A percentile compares a stretch with the other conserved stretches of the same genome.
Conservation (phyloP, 1,140 invertebrate genomes). For the Saccostrea cuccullata region DNA sequence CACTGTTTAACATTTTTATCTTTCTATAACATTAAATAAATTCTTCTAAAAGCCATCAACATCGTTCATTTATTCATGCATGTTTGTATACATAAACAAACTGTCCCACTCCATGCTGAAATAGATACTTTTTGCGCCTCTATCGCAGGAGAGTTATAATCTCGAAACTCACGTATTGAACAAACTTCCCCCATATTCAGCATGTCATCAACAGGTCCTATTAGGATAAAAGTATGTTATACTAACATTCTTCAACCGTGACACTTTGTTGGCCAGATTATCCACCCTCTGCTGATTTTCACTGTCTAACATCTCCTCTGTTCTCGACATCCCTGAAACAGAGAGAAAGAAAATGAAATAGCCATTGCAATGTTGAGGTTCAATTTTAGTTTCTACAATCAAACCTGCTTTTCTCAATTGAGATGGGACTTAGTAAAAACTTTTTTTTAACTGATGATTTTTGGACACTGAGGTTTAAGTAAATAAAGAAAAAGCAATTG, state of each 20-base stretch:
- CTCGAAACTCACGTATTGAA: no score
- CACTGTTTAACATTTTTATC: no score
- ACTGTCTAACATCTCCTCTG: slow-evolving; percentile 73
- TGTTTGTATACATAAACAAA: no score
- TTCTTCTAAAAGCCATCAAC: no score
- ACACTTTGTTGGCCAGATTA: slow-evolving; percentile 72
- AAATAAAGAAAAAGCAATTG: background rate
- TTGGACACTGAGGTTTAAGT: background rate
- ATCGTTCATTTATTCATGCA: no score
- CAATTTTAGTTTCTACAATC: background rate
- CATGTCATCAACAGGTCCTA: no score
- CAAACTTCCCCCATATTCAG: no score
- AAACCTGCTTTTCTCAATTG: background rate
- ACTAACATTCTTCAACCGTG: slow-evolving; percentile 73
- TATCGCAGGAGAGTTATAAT: no score
- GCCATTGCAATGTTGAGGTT: background rate
- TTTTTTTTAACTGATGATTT: background rate
- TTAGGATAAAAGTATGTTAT: background rate
- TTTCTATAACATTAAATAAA: no score
- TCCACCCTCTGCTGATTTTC: slow-evolving; percentile 74
- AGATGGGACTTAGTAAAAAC: background rate
- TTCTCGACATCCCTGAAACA: slow-evolving; percentile 48
- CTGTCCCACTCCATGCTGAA: no score
- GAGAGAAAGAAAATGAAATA: background rate
- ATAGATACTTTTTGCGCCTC: no score